Evolutionary conservation across 2,797 vertebrate genomes (phyloP).

Genomic region (Sebastes minor): DNA sequence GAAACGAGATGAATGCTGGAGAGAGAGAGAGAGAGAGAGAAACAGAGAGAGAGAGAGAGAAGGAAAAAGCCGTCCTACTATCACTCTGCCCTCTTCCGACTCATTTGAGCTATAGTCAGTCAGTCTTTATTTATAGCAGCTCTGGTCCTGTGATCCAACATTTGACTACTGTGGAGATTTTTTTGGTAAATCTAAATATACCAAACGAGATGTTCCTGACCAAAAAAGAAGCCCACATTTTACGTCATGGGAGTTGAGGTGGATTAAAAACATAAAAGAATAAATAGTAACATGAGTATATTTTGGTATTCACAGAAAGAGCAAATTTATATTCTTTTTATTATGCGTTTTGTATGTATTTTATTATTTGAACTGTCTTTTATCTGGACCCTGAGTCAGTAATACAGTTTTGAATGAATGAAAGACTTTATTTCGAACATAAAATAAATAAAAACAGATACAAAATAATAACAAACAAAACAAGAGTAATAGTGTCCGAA

Average conservation of each 20-base stretch:
- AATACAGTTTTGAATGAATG: no score
- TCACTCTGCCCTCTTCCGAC: conserved; percentile 80
- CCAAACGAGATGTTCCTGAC: conserved; percentile 5
- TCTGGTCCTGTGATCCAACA: conserved; percentile 43
- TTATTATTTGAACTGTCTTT: not conserved
- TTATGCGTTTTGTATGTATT: not conserved
- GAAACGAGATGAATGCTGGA: conserved; percentile 75
- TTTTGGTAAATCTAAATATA: conserved; percentile 11
- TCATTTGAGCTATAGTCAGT: conserved; percentile 64
- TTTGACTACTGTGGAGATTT: conserved; percentile 22
- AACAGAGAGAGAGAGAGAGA: conserved; percentile 34
- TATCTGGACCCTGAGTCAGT: not conserved
- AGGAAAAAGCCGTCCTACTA: conserved; percentile 71
- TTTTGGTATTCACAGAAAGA: not conserved
- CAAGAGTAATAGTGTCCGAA: no score
- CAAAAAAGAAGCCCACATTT: not conserved
- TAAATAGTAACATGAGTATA: not conserved
- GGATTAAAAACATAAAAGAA: conserved; percentile 32
- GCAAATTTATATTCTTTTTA: not conserved
- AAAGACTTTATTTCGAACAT: no score
- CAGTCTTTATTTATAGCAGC: conserved; percentile 73
- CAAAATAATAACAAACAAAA: no score
- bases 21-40: conserved; percentile 46
- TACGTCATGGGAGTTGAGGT: conserved; percentile 26
- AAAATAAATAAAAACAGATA: no score